phyloP scores from a whole-genome alignment of 2,113 vertebrate genomes.

The Psittacara wagleri region DNA sequence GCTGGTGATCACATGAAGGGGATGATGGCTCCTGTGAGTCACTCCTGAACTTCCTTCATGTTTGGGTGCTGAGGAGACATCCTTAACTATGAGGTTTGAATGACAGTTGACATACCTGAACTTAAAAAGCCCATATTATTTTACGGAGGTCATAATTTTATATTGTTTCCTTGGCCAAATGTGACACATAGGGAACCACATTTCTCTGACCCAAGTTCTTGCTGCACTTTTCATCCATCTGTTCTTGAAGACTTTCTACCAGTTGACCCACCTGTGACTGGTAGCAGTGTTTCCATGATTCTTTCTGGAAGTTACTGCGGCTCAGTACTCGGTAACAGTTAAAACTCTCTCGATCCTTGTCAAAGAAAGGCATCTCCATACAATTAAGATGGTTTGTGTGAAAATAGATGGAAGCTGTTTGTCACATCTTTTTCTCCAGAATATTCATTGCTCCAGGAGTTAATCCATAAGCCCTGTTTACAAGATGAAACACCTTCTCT shows the following conservation, averaged over 20 bases:
- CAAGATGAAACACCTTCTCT: slow-evolving; percentile 6
- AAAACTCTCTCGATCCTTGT: not conserved
- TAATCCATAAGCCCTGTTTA: not conserved
- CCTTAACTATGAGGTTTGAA: not conserved
- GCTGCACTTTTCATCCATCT: not conserved
- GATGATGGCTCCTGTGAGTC: not conserved
- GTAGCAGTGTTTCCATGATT: not conserved
- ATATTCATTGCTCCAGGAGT: not conserved
- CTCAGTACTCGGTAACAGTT: not conserved
- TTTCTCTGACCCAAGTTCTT: not conserved
- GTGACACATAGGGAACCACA: not conserved
- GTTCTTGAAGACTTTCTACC: not conserved
- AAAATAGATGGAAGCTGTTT: not conserved
- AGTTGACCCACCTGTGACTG: not conserved
- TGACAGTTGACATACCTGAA: not conserved
- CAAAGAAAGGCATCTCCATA: not conserved
- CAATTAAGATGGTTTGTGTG: not conserved
- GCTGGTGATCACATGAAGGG: not conserved
- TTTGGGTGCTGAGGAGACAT: not conserved
- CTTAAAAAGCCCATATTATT: not conserved
- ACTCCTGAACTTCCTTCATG: not conserved
- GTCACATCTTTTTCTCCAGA: not conserved
- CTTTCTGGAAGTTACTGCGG: not conserved
- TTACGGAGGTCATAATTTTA: not conserved
- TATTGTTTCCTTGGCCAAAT: not conserved